These are phyloP conservation scores for Sanderia malayensis DNA, from an alignment of 30 jellyfish, hydroid and myxozoan species.

Conservation along the genomic window DNA sequence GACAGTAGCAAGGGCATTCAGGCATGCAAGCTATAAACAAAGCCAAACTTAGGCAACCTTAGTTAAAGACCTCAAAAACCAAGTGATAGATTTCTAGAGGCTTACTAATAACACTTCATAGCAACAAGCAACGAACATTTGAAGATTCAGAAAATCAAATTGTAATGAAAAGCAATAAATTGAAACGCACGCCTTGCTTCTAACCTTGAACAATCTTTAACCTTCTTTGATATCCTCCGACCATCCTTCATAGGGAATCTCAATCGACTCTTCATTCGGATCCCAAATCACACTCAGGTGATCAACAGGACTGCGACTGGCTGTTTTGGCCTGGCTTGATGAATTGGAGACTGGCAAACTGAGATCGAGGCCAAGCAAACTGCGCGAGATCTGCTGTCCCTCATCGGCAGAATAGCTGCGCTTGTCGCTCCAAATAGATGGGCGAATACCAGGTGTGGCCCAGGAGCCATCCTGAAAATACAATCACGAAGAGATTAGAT, in stretches of 20 bases:
- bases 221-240: constrained; percentile 88
- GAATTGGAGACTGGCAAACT: constrained; percentile 63
- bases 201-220: not conserved
- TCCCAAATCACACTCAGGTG: constrained; percentile 88
- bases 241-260: constrained; percentile 98
- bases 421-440: constrained; percentile 95
- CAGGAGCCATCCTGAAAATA: constrained; percentile 39
- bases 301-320: constrained; percentile 83
- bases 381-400: constrained; percentile 63
- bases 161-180: not conserved
- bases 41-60: no score
- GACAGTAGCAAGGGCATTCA: no score
- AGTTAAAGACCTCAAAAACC: no score
- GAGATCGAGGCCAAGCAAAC: constrained; percentile 94
- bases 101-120: no score
- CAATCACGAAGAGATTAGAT: no score
- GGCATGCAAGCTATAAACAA: no score
- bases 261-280: constrained; percentile 62
- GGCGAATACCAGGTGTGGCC: constrained; percentile 71
- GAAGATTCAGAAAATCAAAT: no score
- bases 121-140: no score
- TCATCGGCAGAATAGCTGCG: constrained; percentile 64
- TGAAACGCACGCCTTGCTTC: not conserved
- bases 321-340: constrained; percentile 37
- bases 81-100: no score